Base-by-base conservation (phyloP, 1,140 invertebrate genomes). In the Drosophila nikananu region DNA sequence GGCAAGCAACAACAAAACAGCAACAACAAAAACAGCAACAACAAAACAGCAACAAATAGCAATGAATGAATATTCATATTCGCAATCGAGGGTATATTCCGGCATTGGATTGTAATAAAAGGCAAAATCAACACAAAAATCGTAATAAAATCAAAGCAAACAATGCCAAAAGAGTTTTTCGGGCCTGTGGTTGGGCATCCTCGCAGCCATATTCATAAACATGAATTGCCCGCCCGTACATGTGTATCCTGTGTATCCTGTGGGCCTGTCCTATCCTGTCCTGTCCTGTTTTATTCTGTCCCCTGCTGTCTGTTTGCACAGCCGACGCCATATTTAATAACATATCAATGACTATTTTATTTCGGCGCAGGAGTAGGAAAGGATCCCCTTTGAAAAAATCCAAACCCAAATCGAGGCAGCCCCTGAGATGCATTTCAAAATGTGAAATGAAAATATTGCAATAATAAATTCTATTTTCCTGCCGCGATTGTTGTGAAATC, bases 41-140 rank as follows among this genome's bases (percentile, higher is more conserved):
- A 25, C 39, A 70, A 54, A 80, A 41, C 37, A 64, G 8, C 19
- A 46, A 23, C 35, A 37, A 35, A 55, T 25, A 13, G 54, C 21
- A 39, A n/a, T 39, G 51, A 52, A 74, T 74, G 71, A 74, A 74
- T 74, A 74, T 74, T 74, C 71, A 74, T 74, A 73, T 61, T 73
- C 55, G 46, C 46, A 73, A 60, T 73, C 46, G 67, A 58, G 44
- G 25, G 70, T 41, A 39, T 39, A 25, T 57, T 57, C 41, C 61
- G 35, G 67, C 81, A 86, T 89, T 83, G 80, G 83, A 83, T 89
- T 89, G 77, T 78, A 87, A 87, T 89, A 87, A 87, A 87, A 89
- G 81, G 84, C 84, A 87, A 87, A 87, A 87, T 87, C 84, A 87
- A 87, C 83, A 87, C 84, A 87, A 89, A 87, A 87, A 87, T 83